Percentiles rank a stretch among this genome's conserved stretches.
Evolutionary conservation across 2,888 invertebrate genomes (phyloP).

Genomic region (Phalera bucephala): DNA sequence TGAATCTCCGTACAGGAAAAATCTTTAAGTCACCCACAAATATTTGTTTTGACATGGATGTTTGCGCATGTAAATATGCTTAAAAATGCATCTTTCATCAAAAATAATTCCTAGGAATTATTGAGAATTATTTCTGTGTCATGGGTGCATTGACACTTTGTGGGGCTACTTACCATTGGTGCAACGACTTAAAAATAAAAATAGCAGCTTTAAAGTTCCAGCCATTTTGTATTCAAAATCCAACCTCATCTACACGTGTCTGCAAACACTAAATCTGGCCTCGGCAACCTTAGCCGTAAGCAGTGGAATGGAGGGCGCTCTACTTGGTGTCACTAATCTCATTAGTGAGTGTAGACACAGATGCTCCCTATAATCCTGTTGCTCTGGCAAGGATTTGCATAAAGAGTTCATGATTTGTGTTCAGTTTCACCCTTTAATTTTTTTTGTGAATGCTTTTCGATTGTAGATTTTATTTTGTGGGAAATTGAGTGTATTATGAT

Average conservation of each 20-base stretch:
- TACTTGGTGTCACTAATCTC: conserved; percentile 62
- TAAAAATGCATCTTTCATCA: no score
- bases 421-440: conserved; percentile 36
- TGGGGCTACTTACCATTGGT: no score
- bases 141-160: no score
- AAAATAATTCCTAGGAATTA: no score
- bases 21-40: no score
- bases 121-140: no score
- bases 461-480: conserved; percentile 11
- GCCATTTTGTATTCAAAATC: no score
- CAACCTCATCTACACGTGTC: conserved; percentile 2
- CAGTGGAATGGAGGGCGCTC: conserved; percentile 34
- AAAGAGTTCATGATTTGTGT: conserved; percentile 59
- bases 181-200: no score
- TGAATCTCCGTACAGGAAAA: no score
- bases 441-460: conserved; percentile 15
- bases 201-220: no score
- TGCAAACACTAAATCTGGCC: conserved; percentile 30
- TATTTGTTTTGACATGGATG: no score
- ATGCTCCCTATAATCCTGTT: conserved; percentile 62
- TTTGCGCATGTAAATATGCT: no score
- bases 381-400: conserved; percentile 55
- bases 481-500: conserved; percentile 1
- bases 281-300: conserved; percentile 38
- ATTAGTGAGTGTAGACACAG: conserved; percentile 66